Evolutionary conservation across 2,888 invertebrate genomes (phyloP).

Genomic region (Chouioia cunea): DNA sequence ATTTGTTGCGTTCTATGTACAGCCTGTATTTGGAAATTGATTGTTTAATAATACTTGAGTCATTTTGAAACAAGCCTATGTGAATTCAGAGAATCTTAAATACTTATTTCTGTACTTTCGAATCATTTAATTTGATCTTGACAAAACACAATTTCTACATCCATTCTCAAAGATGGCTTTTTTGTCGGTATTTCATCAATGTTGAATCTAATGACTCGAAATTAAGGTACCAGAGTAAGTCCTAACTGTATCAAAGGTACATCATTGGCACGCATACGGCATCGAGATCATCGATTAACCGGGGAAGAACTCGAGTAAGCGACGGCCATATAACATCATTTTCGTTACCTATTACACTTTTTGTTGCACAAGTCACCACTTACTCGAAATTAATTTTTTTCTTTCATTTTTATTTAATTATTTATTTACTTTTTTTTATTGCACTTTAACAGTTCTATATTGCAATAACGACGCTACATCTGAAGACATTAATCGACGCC

Average conservation of each 20-base stretch:
- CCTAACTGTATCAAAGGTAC: constrained; percentile 46
- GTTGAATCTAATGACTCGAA: constrained; percentile 23
- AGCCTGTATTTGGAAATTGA: constrained; percentile 28
- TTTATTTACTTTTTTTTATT: constrained; percentile 36
- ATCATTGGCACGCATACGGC: constrained; percentile 49
- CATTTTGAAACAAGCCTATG: constrained; percentile 22
- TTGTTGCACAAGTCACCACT: constrained; percentile 27
- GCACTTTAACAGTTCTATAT: constrained; percentile 40
- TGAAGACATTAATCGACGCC: constrained; percentile 58
- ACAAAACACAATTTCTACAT: not conserved
- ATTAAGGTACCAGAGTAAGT: constrained; percentile 45
- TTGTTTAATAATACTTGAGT: constrained; percentile 19
- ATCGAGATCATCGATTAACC: constrained; percentile 48
- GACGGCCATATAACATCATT: constrained; percentile 23
- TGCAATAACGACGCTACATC: constrained; percentile 47
- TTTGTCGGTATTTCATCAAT: not conserved
- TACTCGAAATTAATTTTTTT: constrained; percentile 32
- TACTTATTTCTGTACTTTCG: constrained; percentile 28
- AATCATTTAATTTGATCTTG: constrained; percentile 6
- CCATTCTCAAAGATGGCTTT: too few species aligned
- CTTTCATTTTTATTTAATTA: constrained; percentile 37
- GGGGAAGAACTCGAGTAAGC: constrained; percentile 42
- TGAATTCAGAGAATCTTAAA: constrained; percentile 33
- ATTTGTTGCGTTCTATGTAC: constrained; percentile 39
- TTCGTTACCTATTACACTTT: constrained; percentile 23